Evolutionary conservation across 2,113 vertebrate species (phyloP), one percentile per base, ranked within the genome.

Genomic region (Guaruba guarouba): DNA sequence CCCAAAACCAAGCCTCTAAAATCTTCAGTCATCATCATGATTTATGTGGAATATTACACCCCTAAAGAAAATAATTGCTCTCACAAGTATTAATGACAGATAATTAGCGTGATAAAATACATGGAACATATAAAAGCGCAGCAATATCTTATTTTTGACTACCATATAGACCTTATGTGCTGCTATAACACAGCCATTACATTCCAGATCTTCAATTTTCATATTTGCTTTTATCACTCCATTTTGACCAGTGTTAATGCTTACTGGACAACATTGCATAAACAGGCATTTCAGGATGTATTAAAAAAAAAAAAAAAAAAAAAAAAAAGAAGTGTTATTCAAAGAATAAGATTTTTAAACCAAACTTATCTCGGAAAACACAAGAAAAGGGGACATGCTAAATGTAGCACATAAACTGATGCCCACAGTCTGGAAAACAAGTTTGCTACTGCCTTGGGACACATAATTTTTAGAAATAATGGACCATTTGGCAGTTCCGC

Each of bases 381-480:
- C 67, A 96, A 86, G 74, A 93, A 94, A 96, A 93, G 86, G 39
- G 69, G 41, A 63, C 64, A 82, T 64, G 64, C 43, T 85, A 87
- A 66, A 92, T 71, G 74, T 84, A 89, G 67, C 95, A 92, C 77
- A 86, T 91, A 94, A 92, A 94, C 51, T 80, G 91, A 95, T 90
- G 94, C 91, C 96, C 92, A 82, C 88, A 94, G 92, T 94, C 96
- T 97, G 94, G 94, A 95, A 97, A 97, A 95, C 95, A 97, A 96
- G 90, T 96, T 97, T 97, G 96, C 95, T 96, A 89, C 97, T 24
- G 83, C 95, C 97, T 93, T 94, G 97, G 98, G 97, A 98, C 96
- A 96, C 88, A 97, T 97, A 96, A 96, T 97, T 98, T 98, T 98
- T 97, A 97, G 97, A 98, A 98, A 98, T 97, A 98, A 98, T 96